Percentiles rank a stretch among this genome's conserved stretches.
These are phyloP conservation scores for Eurystomus glaucurus DNA, from an alignment of 2,797 vertebrate genomes.

Conservation along the genomic window DNA sequence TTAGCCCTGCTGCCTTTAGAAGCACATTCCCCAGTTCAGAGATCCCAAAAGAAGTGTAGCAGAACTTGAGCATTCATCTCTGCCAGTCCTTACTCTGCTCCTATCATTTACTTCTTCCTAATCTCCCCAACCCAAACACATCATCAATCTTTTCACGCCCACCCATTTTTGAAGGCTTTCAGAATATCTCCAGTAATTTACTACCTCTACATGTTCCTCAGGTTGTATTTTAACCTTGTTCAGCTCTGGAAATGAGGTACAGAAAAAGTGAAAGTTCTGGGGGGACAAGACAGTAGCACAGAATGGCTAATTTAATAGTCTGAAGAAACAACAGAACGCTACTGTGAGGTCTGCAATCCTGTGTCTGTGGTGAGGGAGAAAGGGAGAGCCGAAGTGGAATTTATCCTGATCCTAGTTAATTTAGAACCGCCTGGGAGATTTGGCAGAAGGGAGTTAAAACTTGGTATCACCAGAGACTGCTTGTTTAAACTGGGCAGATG, in stretches of 20 bases:
- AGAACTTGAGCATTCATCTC: not conserved
- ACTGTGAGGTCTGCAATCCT: not conserved
- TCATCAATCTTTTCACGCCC: not conserved
- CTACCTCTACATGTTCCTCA: not conserved
- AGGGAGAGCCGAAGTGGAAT: not conserved
- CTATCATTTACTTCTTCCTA: not conserved
- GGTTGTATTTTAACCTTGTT: not conserved
- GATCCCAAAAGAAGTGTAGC: not conserved
- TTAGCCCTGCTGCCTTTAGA: not conserved
- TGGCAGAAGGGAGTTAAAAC: conserved; percentile 19
- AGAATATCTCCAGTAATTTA: not conserved
- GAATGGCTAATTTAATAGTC: not conserved
- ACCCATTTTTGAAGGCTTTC: not conserved
- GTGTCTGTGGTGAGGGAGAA: not conserved
- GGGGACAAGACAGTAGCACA: not conserved
- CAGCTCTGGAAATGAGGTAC: not conserved
- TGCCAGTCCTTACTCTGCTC: not conserved
- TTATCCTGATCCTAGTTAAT: not conserved
- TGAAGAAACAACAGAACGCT: not conserved
- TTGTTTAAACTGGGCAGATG: conserved; percentile 4
- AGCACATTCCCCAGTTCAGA: not conserved
- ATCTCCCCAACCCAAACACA: not conserved
- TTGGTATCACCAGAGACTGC: not conserved
- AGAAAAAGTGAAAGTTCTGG: not conserved
- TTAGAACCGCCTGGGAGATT: not conserved